Percentiles rank a stretch among this genome's conserved stretches.
Evolutionary conservation across 1,140 invertebrate species (phyloP).

Genomic region (Euglossa dilemma): DNA sequence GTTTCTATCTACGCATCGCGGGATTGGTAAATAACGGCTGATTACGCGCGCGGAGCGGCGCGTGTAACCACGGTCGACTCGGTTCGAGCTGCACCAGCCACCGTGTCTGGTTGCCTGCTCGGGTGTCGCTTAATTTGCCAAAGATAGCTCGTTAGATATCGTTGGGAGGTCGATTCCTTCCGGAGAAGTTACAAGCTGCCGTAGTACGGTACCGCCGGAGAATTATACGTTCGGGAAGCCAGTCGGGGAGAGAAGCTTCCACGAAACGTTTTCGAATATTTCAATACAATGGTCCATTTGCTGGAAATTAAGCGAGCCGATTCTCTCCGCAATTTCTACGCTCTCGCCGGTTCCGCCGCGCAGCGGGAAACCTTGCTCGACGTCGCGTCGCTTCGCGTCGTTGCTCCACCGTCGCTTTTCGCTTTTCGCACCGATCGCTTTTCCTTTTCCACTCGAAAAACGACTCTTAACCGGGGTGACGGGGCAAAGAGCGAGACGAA

Average conservation of each 20-base stretch:
- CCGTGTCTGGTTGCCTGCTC: not conserved
- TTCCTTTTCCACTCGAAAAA: no score
- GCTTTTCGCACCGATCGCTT: no score
- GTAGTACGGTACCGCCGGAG: conserved; percentile 16
- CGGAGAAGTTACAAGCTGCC: conserved; percentile 33
- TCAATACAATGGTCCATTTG: conserved; percentile 51
- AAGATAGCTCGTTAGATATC: conserved; percentile 54
- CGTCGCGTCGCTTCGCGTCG: no score
- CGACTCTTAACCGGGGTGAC: no score
- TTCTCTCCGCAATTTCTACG: not conserved
- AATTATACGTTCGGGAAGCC: conserved; percentile 23
- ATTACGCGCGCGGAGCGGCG: conserved; percentile 4
- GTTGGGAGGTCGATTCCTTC: conserved; percentile 47
- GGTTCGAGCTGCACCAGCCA: not conserved
- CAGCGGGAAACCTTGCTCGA: no score
- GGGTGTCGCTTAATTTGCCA: conserved; percentile 49
- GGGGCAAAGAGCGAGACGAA: not conserved
- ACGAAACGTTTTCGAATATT: conserved; percentile 42
- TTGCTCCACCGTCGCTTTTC: no score
- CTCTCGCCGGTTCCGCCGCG: no score
- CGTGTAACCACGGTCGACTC: not conserved
- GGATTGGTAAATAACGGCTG: conserved; percentile 40
- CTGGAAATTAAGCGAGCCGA: conserved; percentile 31
- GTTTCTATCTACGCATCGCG: conserved; percentile 10
- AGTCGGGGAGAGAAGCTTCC: conserved; percentile 3